Percentiles rank a stretch among this genome's conserved stretches.
phyloP scores from a whole-genome alignment of 2,888 invertebrate genomes.

The Synergus japonicus region DNA sequence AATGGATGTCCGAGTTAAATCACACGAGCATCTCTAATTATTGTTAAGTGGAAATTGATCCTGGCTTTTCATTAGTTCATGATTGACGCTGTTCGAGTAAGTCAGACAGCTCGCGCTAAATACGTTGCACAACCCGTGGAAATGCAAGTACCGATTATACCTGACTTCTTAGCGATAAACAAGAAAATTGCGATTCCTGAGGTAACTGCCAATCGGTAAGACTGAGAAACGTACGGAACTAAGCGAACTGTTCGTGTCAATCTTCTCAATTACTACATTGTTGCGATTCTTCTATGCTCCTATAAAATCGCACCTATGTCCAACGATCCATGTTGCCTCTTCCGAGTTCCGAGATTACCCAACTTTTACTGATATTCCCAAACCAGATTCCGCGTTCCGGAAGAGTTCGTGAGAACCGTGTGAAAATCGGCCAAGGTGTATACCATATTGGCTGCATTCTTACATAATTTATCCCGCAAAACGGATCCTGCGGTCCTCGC shows the following conservation, averaged over 20 bases:
- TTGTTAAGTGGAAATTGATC: slow-evolving; percentile 55
- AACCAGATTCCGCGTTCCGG: slow-evolving; percentile 52
- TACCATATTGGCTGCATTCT: slow-evolving; percentile 50
- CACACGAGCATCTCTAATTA: slow-evolving; percentile 48
- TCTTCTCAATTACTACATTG: slow-evolving; percentile 33
- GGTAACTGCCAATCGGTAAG: slow-evolving; percentile 13
- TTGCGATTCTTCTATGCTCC: slow-evolving; percentile 36
- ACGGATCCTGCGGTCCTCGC: slow-evolving; percentile 41
- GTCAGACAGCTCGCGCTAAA: slow-evolving; percentile 60
- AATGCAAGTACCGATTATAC: slow-evolving; percentile 49
- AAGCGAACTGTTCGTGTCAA: slow-evolving; percentile 13
- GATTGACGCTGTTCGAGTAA: slow-evolving; percentile 44
- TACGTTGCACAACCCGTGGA: slow-evolving; percentile 60
- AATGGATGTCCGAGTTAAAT: slow-evolving; percentile 4
- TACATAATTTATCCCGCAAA: slow-evolving; percentile 53
- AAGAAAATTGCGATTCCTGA: slow-evolving; percentile 51
- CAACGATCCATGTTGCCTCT: slow-evolving; percentile 11
- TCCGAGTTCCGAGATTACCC: slow-evolving; percentile 27
- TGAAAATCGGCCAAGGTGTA: slow-evolving; percentile 46
- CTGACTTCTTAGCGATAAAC: slow-evolving; percentile 51
- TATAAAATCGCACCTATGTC: slow-evolving; percentile 12
- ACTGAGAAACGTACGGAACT: slow-evolving; percentile 6
- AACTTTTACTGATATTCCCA: slow-evolving; percentile 34
- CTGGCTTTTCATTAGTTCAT: slow-evolving; percentile 57
- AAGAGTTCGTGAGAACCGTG: slow-evolving; percentile 50